Base-by-base conservation (phyloP, 2,888 invertebrate genomes). In the Colostygia pectinataria region DNA sequence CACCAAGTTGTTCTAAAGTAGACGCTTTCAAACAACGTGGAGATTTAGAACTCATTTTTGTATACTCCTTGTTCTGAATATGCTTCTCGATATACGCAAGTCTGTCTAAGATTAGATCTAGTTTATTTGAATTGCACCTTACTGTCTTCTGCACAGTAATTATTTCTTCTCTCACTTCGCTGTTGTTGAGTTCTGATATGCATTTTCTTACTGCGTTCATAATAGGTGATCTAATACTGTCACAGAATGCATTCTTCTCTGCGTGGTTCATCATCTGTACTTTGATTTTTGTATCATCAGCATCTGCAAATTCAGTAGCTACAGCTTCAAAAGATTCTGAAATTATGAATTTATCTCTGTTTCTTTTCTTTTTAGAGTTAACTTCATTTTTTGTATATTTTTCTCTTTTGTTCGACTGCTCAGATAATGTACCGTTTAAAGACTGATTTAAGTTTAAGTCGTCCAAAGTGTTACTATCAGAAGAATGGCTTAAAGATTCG, bases 291-390 rank as follows among this genome's bases (percentile, higher is more conserved):
- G 70, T 66, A 8, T 81, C 76, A 9, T 70, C 74, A 28, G 59
- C 45, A 10, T 61, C 48, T 13, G 74, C 64, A 3, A 48, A 38
- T 63, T 84, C 82, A 1, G 77, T 75, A 1, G 84, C 83, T 13
- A 87, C 53, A 18, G 81, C 85, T 65, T 86, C 82, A 46, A 88
- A 80, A 4, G 85, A 83, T 54, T 83, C 81, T 0, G 86, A 84
- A 37, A 78, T 54, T 13, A 65, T 44, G 23, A 79, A 48, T 38
- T 77, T 80, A 47, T 61, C 63, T 10, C 59, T 63, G 29, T 50
- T 49, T 24, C 9, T 31, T 39, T 59, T 67, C 45, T 57, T 64
- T 42, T 64, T 64, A 6, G 58, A 60, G 46, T 63, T 66, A 20
- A 65, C 66, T 14, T 63, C 63, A 39, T 65, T 71, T 55, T 69